Evolutionary conservation across 2,888 invertebrate genomes (phyloP), one percentile per base, ranked within the genome.

Genomic region (Mimumesa dahlbomi): DNA sequence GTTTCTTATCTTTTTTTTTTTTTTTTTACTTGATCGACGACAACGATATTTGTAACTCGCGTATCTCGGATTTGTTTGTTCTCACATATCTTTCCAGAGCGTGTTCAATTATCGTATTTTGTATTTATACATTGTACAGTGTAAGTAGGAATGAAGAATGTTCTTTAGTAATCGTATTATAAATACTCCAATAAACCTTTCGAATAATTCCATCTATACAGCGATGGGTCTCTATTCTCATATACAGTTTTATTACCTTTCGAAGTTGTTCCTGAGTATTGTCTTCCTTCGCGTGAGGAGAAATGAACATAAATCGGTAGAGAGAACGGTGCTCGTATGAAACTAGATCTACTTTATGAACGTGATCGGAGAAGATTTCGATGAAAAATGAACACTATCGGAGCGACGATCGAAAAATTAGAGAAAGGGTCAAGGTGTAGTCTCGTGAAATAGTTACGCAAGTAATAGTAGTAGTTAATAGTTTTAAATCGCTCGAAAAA

Each of bases 101-200:
- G 68, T n/a, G n/a, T 58, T 53, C 42, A 43, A 13, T n/a, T 48
- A 42, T 25, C 6, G 3, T 36, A 9, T 43, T n/a, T 16, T 50
- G 13, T 21, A 18, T 29, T 11, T 1, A 46, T 25, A 34, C 43
- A 40, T 11, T 61, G 49, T 68, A 49, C 34, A 45, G 22, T 40
- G 38, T 56, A 34, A 34, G 4, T 34, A 34, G n/a, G 9, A 34
- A 34, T 34, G n/a, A 34, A 34, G 9, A 34, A 34, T 34, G 9
- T n/a, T 34, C n/a, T 34, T 34, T 9, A 34, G 4, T 34, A 4
- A 34, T 34, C n/a, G 9, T 7, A 3, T 34, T n/a, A 3, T 34
- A 34, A 34, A 1, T 34, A 34, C n/a, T n/a, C n/a, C 34, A n/a
- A 34, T 34, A 11, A 34, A 34, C n/a, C n/a, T n/a, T 9, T 29